These are phyloP conservation scores for Littorina saxatilis DNA, from an alignment of 1,140 invertebrate species.

Conservation along the genomic window DNA sequence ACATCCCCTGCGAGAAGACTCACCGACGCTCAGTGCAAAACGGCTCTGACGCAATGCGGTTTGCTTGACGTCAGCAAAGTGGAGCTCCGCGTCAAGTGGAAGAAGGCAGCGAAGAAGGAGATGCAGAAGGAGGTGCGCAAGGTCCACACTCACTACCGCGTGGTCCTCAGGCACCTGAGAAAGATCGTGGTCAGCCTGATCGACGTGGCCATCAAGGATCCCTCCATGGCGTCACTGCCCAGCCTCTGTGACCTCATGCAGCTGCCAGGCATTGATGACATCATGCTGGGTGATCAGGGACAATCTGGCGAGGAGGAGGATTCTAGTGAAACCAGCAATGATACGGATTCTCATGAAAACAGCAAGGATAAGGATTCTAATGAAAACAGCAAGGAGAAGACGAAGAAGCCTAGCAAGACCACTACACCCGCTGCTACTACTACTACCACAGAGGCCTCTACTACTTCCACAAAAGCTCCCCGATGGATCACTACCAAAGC, in stretches of 20 bases:
- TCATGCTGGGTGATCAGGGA: background rate
- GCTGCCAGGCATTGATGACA: background rate
- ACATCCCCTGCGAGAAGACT: background rate
- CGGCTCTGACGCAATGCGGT: background rate
- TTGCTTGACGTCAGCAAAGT: background rate
- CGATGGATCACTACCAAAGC: background rate
- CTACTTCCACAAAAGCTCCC: background rate
- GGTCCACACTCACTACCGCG: background rate
- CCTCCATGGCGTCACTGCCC: background rate
- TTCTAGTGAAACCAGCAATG: background rate
- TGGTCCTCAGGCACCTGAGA: background rate
- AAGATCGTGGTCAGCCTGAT: background rate
- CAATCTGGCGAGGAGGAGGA: background rate
- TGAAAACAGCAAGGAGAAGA: background rate
- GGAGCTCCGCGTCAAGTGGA: background rate
- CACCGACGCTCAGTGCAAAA: slow-evolving; percentile 6
- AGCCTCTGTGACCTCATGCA: background rate
- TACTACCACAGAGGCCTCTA: background rate
- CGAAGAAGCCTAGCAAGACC: background rate
- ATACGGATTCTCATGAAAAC: background rate
- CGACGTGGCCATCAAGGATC: slow-evolving; percentile 3
- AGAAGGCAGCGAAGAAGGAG: background rate
- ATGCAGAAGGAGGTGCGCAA: background rate
- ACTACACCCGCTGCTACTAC: background rate
- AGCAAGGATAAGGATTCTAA: background rate